Conservation (phyloP, 2,797 vertebrate species). For the Tokudaia muenninki region DNA sequence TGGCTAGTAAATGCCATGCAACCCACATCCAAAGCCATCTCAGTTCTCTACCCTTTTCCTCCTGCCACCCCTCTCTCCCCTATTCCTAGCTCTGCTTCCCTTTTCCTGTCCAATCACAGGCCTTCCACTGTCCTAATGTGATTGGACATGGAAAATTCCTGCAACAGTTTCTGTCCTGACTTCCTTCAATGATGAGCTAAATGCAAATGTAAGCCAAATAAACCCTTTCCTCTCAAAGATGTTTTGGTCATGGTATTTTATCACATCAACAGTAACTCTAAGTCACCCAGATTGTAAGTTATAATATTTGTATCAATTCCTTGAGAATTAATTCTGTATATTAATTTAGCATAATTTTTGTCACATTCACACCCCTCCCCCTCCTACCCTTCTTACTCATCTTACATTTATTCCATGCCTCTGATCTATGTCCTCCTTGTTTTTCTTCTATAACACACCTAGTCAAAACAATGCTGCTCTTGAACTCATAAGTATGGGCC, state of each 20-base stretch:
- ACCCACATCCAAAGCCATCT: too few relatives aligned
- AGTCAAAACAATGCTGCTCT: neutral
- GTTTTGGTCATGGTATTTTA: neutral
- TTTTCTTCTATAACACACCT: too few relatives aligned
- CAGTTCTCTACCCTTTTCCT: too few relatives aligned
- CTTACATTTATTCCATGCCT: neutral
- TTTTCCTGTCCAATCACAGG: too few relatives aligned
- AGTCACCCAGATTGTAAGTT: neutral
- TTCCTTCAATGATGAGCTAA: neutral
- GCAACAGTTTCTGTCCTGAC: too few relatives aligned
- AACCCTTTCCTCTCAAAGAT: neutral
- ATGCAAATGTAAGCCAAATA: neutral
- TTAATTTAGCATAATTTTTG: neutral
- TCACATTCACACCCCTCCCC: neutral
- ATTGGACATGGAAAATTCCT: too few relatives aligned
- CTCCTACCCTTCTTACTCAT: neutral
- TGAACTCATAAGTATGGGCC: neutral
- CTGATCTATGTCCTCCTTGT: neutral
- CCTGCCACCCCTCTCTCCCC: too few relatives aligned
- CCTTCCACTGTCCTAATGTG: too few relatives aligned
- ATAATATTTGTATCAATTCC: neutral
- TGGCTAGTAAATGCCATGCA: too few relatives aligned
- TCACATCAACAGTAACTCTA: neutral
- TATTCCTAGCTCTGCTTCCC: too few relatives aligned
- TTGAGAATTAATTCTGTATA: neutral